Evolutionary conservation across 1,140 invertebrate genomes (phyloP), one percentile per base, ranked within the genome.

Genomic region (Drosophila tsacasi): DNA sequence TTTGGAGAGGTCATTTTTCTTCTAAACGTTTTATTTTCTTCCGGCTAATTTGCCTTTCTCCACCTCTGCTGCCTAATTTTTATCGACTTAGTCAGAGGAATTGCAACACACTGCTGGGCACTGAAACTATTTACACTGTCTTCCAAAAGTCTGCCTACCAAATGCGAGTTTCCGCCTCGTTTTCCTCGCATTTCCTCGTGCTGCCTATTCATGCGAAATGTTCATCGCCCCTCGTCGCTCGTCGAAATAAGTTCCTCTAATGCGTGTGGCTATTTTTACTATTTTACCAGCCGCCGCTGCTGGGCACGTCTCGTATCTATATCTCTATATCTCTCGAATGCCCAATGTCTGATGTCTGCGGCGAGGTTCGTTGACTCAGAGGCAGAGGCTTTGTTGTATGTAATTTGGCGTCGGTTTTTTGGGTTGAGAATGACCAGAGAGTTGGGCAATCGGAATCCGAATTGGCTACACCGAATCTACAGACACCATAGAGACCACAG

Each of bases 291-390:
- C 57, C 47, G 50, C 44, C 25, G 49, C 25, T 27, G 77, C 83
- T 79, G 79, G 75, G 83, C 83, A 82, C 83, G 69, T 83, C 62
- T 60, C 39, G 59, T 64, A 81, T 81, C 62, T 73, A 32, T 67
- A 68, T 79, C 59, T 83, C 73, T 74, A 58, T 72, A 73, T 86
- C 72, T 50, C 50, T 39, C 57, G 59, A 44, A 37, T 52, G 63
- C 47, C 40, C 49, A 76, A 21, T 39, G 54, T 39, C 54, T 57
- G 63, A 35, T 64, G 73, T 66, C 72, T 76, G 72, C 37, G 74
- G 21, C 47, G 76, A 84, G 83, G 83, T 87, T 87, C 83, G 83
- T 87, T 87, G 83, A 87, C 84, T 87, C 83, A 87, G 64, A 57
- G 65, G 55, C 39, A 68, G 37, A 35, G 27, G 21, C 63, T 64